These are phyloP conservation scores for Neelides folsomi DNA, from an alignment of 2,888 invertebrate genomes.

Conservation along the genomic window DNA sequence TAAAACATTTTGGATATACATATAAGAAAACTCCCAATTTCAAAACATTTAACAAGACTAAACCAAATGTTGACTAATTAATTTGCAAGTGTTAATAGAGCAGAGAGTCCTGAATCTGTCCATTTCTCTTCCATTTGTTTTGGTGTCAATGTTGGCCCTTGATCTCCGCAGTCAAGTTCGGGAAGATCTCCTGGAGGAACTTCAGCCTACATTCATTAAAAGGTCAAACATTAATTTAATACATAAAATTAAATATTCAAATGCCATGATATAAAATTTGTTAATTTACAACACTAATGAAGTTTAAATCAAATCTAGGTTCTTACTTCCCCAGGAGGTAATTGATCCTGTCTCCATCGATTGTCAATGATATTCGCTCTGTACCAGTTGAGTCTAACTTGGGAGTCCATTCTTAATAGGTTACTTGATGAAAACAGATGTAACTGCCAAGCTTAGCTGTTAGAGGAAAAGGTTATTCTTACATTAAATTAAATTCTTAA, in stretches of 20 bases:
- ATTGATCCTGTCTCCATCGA: conserved; percentile 29
- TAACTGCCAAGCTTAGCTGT: too few relatives aligned
- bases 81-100: conserved; percentile 23
- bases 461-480: too few relatives aligned
- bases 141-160: conserved; percentile 30
- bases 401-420: conserved; percentile 30
- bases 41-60: too few relatives aligned
- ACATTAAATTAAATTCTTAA: too few relatives aligned
- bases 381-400: conserved; percentile 29
- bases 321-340: conserved; percentile 30
- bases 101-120: conserved; percentile 27
- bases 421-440: too few relatives aligned
- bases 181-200: conserved; percentile 28
- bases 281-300: not conserved
- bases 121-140: conserved; percentile 32
- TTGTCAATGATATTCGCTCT: conserved; percentile 31
- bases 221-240: not conserved
- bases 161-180: conserved; percentile 30
- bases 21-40: too few relatives aligned
- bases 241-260: too few relatives aligned
- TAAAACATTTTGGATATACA: too few relatives aligned
- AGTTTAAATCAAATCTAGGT: not conserved
- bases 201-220: conserved; percentile 18
- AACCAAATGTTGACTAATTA: conserved; percentile 7
- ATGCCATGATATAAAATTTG: too few relatives aligned